Base-by-base conservation (phyloP, 1,140 invertebrate species). In the Dinothrombium tinctorium region DNA sequence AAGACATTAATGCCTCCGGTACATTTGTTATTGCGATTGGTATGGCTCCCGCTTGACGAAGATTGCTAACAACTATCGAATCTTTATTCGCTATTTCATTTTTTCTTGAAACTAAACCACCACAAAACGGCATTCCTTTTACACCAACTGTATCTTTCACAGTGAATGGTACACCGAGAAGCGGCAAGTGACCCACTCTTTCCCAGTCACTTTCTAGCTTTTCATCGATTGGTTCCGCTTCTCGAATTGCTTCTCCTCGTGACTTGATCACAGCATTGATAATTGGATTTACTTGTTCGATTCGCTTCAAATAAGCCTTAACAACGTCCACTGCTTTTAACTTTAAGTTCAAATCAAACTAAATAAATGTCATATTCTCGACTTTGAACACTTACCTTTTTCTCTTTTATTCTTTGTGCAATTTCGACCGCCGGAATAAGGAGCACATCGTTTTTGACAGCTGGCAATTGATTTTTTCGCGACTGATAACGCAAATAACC, bases 1-100 rank as follows among this genome's bases (percentile, higher is more conserved):
- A 87, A 56, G 73, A 70, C 20, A 73, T 54, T 49, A 73, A 75
- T 47, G 81, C 69, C 20, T 92, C 89, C 54, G 79, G 82, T 29
- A 89, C 58, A 60, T 81, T 82, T 2, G 80, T 82, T 14, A 33
- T 17, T 23, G 73, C 64, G 2, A 84, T 54, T 0, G 73, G 69
- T 38, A 89, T 81, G 4, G 67, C 77, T 2, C 83, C 83, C n/a
- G n/a, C 67, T 74, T 8, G 83, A 78, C 59, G 63, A 4, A 44
- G 7, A 31, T 33, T 32, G 6, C 6, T 84, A 72, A 79, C 56
- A 73, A 69, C 17, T 73, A 53, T 48, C 1, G 78, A 76, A 58
- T 89, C 77, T 26, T 54, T 46, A 0, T 59, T 50, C 0, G 74
- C 69, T 32, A 66, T 66, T 0, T 51, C 1, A 72, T 69, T 33